Base-by-base conservation (phyloP, 2,888 invertebrate genomes). In the Teleogryllus oceanicus region DNA sequence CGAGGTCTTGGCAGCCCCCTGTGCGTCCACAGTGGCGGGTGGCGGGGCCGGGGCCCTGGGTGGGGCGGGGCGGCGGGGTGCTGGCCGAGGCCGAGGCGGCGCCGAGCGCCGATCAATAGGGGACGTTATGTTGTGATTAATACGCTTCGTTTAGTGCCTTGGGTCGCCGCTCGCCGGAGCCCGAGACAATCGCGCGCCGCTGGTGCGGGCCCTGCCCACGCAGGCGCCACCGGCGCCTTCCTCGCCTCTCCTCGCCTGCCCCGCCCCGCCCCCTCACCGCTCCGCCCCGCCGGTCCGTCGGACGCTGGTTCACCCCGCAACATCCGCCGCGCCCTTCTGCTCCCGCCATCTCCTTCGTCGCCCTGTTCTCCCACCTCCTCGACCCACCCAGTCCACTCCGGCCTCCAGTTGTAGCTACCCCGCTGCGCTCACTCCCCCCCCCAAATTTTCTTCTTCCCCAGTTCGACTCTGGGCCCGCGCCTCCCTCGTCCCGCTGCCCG, bases 41-140 rank as follows among this genome's bases (percentile, higher is more conserved):
- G 62, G 62, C 62, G 62, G 62, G 62, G 62, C 62, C 16, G n/a
- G 11, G 2, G 18, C 62, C 16, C 5, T 5, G 13, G 62, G 62
- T 8, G 16, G 62, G 62, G 13, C 62, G 0, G 12, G 62, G 62
- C 3, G 62, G 62, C 62, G 62, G 62, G 62, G 62, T 37, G 62
- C 62, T 13, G 62, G 62, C 13, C 1, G 62, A 62, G 62, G 62
- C 62, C 0, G 62, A 13, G 18, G 62, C 62, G 62, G 62, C 16
- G 18, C 16, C 13, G 62, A 37, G n/a, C 62, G 62, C 62, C 16
- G 62, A 62, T 62, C 62, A 62, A 62, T 62, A 62, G 62, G 62
- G 62, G 62, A 62, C 62, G 62, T 62, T 62, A 62, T 62, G 62
- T 62, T 62, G 62, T 62, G 62, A 62, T 62, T 62, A 62, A 62